Conservation (phyloP, 2,888 invertebrate species). For the Seira musarum region DNA sequence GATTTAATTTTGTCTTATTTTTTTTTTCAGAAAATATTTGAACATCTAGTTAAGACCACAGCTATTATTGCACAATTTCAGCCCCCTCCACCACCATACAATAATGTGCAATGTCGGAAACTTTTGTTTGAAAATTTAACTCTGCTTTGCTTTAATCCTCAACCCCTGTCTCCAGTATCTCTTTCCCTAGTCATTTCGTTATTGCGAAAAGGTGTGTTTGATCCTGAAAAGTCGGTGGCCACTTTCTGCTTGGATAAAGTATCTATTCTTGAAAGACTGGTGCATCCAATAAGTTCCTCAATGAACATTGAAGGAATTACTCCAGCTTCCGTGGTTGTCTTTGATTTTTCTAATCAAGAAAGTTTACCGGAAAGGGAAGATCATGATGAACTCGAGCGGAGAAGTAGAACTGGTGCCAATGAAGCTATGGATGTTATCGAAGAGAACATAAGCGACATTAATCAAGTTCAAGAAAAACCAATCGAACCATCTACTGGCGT, state of each 20-base stretch:
- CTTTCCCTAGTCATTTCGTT: constrained; percentile 32
- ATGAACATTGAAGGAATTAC: constrained; percentile 22
- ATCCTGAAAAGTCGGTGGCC: constrained; percentile 36
- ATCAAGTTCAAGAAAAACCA: no score
- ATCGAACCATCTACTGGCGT: no score
- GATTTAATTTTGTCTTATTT: neutral
- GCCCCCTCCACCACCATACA: constrained; percentile 45
- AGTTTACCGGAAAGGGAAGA: no score
- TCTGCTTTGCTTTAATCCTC: constrained; percentile 27
- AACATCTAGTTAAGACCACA: constrained; percentile 38
- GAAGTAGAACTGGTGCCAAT: no score
- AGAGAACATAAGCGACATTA: no score
- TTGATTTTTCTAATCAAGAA: neutral
- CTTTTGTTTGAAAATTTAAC: constrained; percentile 30
- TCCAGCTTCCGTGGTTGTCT: constrained; percentile 5
- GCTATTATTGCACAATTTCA: constrained; percentile 33
- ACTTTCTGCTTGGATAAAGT: constrained; percentile 24
- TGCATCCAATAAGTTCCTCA: constrained; percentile 54
- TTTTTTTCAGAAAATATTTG: constrained; percentile 47
- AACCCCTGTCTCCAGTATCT: constrained; percentile 33
- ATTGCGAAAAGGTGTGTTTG: constrained; percentile 34
- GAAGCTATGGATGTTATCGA: no score
- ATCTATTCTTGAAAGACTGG: constrained; percentile 47
- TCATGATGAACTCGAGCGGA: no score
- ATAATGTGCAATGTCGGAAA: constrained; percentile 22